These are phyloP conservation scores for Tigriopus californicus DNA, from an alignment of 2,888 invertebrate species.

Conservation along the genomic window DNA sequence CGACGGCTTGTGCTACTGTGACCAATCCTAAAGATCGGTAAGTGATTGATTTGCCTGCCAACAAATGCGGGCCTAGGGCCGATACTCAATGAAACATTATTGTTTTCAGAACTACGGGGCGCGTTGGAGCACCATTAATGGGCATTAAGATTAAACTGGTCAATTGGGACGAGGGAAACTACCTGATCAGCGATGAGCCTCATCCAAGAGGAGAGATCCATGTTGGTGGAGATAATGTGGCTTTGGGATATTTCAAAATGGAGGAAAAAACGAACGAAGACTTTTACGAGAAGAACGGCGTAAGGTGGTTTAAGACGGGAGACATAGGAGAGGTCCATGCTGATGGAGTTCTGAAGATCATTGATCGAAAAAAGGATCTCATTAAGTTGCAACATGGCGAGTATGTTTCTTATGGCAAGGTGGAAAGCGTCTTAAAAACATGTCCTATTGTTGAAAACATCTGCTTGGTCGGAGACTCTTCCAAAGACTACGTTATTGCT, in stretches of 20 bases:
- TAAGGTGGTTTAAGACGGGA: conserved; percentile 84
- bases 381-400: conserved; percentile 95
- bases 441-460: conserved; percentile 87
- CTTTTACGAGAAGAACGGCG: conserved; percentile 59
- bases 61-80: background rate
- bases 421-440: conserved; percentile 83
- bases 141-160: conserved; percentile 65
- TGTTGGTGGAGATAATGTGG: conserved; percentile 42
- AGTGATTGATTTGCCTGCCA: background rate
- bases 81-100: too few relatives aligned
- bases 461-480: conserved; percentile 82
- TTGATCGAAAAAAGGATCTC: conserved; percentile 96
- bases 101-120: conserved; percentile 39
- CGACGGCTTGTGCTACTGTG: conserved; percentile 63
- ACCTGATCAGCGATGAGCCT: conserved; percentile 66
- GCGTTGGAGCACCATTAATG: conserved; percentile 71
- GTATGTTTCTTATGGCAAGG: conserved; percentile 90
- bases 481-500: conserved; percentile 38
- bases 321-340: conserved; percentile 85
- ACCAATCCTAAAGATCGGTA: background rate
- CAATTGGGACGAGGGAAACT: conserved; percentile 87
- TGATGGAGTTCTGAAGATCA: conserved; percentile 87
- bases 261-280: conserved; percentile 71
- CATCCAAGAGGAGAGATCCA: conserved; percentile 53
- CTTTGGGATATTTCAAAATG: conserved; percentile 80